Conservation (phyloP, 2,113 vertebrate genomes). For the Pomatostomus ruficeps region DNA sequence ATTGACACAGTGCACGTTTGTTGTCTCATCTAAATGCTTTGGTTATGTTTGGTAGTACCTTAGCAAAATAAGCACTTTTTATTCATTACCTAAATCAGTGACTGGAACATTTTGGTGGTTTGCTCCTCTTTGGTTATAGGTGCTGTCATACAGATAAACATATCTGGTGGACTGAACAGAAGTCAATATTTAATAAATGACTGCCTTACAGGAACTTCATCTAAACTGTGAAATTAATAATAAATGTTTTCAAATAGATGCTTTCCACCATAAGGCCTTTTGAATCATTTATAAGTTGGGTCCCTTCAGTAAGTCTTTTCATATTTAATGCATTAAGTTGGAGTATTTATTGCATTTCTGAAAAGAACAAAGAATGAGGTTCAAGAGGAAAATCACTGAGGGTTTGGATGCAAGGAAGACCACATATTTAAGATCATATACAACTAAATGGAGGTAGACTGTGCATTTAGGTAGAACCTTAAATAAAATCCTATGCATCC, state of each 20-base stretch:
- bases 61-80: background rate
- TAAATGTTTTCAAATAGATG: conserved; percentile 67
- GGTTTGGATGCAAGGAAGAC: background rate
- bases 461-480: background rate
- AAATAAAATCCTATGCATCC: background rate
- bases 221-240: conserved; percentile 70
- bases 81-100: background rate
- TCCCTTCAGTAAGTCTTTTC: conserved; percentile 57
- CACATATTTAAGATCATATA: background rate
- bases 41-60: background rate
- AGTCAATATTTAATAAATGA: conserved; percentile 64
- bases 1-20: background rate
- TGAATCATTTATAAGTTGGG: conserved; percentile 67
- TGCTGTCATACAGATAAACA: background rate
- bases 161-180: background rate
- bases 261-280: conserved; percentile 43
- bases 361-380: conserved; percentile 32
- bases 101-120: background rate
- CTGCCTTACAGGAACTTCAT: conserved; percentile 41
- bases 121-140: background rate
- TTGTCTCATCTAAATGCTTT: background rate
- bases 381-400: background rate
- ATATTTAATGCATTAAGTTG: conserved; percentile 71
- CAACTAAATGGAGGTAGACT: background rate
- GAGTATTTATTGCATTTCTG: conserved; percentile 53